phyloP scores from a whole-genome alignment of 2,888 invertebrate genomes.

The Yponomeuta evonymella region DNA sequence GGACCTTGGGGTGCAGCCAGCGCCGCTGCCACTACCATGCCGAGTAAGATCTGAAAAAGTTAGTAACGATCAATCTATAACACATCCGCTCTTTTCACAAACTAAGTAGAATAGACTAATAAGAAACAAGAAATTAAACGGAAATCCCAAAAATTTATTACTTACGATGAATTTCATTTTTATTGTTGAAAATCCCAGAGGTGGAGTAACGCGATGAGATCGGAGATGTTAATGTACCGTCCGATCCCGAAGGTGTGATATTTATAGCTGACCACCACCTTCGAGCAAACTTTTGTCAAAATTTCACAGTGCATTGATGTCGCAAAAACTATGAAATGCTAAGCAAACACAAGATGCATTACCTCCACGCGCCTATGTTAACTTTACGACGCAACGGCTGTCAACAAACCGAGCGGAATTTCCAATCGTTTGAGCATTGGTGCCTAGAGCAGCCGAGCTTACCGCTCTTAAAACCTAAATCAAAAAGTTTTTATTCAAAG shows the following conservation, averaged over 20 bases:
- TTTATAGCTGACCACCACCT: constrained; percentile 68
- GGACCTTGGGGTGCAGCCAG: constrained; percentile 55
- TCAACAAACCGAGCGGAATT: constrained; percentile 60
- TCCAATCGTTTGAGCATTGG: constrained; percentile 40
- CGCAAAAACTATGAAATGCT: constrained; percentile 71
- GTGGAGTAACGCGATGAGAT: neutral
- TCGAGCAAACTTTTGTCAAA: constrained; percentile 26
- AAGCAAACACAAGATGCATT: constrained; percentile 70
- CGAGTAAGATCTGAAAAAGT: constrained; percentile 53
- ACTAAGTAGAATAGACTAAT: neutral
- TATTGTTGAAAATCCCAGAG: constrained; percentile 22
- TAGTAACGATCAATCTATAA: no score
- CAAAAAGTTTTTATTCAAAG: no score
- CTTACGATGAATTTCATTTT: constrained; percentile 72
- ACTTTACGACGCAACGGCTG: constrained; percentile 59
- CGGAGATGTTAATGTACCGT: constrained; percentile 37
- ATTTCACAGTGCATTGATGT: constrained; percentile 63
- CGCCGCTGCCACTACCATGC: constrained; percentile 49
- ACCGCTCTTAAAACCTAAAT: neutral
- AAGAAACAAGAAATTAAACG: no score
- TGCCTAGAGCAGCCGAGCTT: neutral
- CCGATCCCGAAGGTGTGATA: constrained; percentile 58
- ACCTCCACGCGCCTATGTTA: constrained; percentile 60
- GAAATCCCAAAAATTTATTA: constrained; percentile 26
- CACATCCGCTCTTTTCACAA: no score